A percentile compares a stretch with the other conserved stretches of the same genome.
phyloP scores from a whole-genome alignment of 2,797 vertebrate genomes.

The Scomberomorus guttatus region DNA sequence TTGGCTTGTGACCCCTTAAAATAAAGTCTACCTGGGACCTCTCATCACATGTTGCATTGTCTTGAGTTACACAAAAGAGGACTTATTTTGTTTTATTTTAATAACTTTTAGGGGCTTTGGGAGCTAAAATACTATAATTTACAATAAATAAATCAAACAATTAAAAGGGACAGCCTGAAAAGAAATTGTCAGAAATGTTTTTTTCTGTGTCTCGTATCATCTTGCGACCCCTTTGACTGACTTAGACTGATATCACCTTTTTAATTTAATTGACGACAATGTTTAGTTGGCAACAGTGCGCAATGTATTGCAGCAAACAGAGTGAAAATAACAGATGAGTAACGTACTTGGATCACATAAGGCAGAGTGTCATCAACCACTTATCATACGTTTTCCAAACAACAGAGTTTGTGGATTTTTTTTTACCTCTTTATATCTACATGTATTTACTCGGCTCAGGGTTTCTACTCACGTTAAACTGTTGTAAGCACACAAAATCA shows the following conservation, averaged over 20 bases:
- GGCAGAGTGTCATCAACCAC: constrained; percentile 5
- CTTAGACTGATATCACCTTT: constrained; percentile 4
- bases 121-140: no score
- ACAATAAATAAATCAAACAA: no score
- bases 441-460: not conserved
- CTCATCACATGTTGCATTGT: no score
- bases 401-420: not conserved
- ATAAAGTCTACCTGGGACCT: no score
- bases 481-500: constrained; percentile 2
- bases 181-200: no score
- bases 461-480: constrained; percentile 14
- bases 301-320: constrained; percentile 24
- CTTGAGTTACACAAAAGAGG: no score
- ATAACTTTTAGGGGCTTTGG: no score
- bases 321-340: constrained; percentile 44
- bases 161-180: no score
- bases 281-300: constrained; percentile 13
- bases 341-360: constrained; percentile 27
- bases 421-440: not conserved
- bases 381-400: constrained; percentile 13
- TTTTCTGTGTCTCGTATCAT: no score
- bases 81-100: no score
- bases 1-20: no score
- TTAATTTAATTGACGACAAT: constrained; percentile 18
- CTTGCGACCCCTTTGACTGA: not conserved